Evolutionary conservation across 2,888 invertebrate genomes (phyloP), one percentile per base, ranked within the genome.

Genomic region (Odontocolon sp.): DNA sequence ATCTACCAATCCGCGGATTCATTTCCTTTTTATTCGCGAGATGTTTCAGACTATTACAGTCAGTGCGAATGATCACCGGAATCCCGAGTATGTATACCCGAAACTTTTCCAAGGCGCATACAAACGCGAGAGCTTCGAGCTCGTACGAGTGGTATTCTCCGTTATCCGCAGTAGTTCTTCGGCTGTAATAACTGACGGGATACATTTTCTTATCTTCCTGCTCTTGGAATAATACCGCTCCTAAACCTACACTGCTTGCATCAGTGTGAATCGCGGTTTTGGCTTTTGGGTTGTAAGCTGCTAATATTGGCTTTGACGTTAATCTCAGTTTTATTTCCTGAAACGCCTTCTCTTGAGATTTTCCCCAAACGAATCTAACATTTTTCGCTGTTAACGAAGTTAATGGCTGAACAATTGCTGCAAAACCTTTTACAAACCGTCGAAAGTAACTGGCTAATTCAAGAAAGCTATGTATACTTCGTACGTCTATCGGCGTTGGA

Each of bases 261-360:
- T 89, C 89, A 0, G 89, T 89, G 26, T 89, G 89, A 0, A 88
- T 45, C 38, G 88, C 63, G 14, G 83, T 85, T 16, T 82, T 78
- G 2, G 70, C 47, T 1, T 36, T 56, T 0, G 80, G 79, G 14
- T 87, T 78, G 47, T 83, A 87, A 3, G 88, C 57, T 0, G 83
- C 80, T 4, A 90, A 63, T 0, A 88, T 75, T 14, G 82, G 82
- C 16, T 83, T 72, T 11, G 77, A 72, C 0, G 74, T 70, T 2
- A 89, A 54, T 2, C 67, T 61, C 2, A 45, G 4, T 56, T 87
- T 88, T 68, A 80, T 82, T 66, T 57, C 79, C 0, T 78, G 2
- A 61, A 88, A 87, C 0, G 85, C 83, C 6, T 70, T 31, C 4
- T 84, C 54, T 38, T 88, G 87, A 47, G 85, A 82, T 0, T 16